Evolutionary conservation across 2,113 vertebrate species (phyloP).

Genomic region (Carettochelys insculpta): DNA sequence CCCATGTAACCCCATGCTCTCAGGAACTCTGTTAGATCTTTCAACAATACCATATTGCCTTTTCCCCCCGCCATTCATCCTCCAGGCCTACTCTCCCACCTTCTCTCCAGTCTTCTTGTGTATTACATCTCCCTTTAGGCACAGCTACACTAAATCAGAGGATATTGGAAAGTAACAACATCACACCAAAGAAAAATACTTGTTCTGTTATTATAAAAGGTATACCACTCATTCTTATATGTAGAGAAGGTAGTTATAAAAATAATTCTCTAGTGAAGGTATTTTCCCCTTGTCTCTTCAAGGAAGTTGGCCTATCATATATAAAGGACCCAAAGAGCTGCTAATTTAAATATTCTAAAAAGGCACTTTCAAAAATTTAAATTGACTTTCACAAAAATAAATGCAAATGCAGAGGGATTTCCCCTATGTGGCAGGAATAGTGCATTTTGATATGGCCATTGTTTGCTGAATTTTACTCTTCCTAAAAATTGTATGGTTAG

Average conservation of each 20-base stretch:
- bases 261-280: background rate
- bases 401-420: background rate
- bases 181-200: background rate
- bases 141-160: background rate
- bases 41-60: background rate
- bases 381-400: background rate
- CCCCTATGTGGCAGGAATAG: fast-evolving
- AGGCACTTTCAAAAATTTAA: background rate
- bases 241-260: background rate
- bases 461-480: background rate
- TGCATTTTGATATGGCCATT: background rate
- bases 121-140: background rate
- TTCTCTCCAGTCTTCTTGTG: background rate
- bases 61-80: background rate
- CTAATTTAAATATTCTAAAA: background rate
- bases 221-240: background rate
- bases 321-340: background rate
- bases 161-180: background rate
- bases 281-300: background rate
- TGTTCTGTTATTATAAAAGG: background rate
- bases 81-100: background rate
- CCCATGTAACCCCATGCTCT: background rate
- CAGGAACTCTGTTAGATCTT: background rate
- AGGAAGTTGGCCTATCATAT: background rate
- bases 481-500: background rate